Conservation (phyloP, 2,113 vertebrate species). For the Oenanthe oenanthe region DNA sequence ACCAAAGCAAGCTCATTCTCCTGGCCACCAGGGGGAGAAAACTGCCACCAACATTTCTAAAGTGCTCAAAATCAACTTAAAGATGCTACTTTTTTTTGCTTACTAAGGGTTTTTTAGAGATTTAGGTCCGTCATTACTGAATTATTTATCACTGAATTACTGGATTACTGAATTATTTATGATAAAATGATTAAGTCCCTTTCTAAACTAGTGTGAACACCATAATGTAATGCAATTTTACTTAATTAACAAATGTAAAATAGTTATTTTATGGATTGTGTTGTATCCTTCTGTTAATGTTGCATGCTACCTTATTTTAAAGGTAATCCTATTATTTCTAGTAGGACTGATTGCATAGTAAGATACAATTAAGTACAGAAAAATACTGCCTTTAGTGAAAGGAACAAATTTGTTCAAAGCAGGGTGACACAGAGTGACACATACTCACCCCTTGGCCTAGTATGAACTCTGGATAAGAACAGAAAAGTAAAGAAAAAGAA, state of each 20-base stretch:
- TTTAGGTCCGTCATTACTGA: background rate
- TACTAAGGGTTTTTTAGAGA: background rate
- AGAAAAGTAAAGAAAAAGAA: background rate
- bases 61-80: accelerated
- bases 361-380: background rate
- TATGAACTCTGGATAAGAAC: background rate
- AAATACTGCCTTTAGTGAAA: background rate
- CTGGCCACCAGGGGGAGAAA: background rate
- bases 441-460: background rate
- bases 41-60: too few relatives aligned
- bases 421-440: background rate
- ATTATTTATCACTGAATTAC: background rate
- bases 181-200: background rate
- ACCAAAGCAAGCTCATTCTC: background rate
- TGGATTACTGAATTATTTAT: background rate
- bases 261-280: background rate
- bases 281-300: background rate
- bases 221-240: background rate
- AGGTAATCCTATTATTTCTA: background rate
- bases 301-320: background rate
- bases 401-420: background rate
- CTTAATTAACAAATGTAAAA: background rate
- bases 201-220: background rate
- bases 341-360: background rate
- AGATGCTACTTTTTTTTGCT: accelerated